phyloP scores from a whole-genome alignment of 2,113 vertebrate genomes.

The Myxocyprinus asiaticus region DNA sequence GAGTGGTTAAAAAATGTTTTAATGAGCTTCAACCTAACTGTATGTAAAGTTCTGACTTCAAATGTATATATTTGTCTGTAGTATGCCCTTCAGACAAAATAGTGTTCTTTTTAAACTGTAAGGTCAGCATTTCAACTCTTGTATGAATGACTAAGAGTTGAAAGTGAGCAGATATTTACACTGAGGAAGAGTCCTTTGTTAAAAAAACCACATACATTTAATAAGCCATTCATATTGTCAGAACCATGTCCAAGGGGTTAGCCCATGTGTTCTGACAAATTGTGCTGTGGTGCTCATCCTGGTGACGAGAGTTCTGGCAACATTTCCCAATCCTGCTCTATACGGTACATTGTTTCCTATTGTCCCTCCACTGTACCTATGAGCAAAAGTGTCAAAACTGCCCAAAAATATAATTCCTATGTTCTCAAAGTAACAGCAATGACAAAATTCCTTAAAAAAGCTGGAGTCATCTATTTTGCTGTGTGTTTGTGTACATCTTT shows the following conservation, averaged over 20 bases:
- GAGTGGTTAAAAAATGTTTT: no score
- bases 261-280: not conserved
- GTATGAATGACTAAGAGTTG: conserved; percentile 12
- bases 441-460: no score
- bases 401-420: no score
- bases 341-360: no score
- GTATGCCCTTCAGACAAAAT: conserved; percentile 38
- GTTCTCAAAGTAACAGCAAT: no score
- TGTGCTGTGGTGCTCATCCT: not conserved
- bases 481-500: not conserved
- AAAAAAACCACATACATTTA: not conserved
- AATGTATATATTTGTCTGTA: not conserved
- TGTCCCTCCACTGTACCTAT: no score
- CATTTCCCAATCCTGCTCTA: not conserved
- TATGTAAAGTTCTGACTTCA: no score
- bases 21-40: no score
- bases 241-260: not conserved
- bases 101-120: conserved; percentile 38
- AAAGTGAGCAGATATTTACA: not conserved
- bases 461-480: not conserved
- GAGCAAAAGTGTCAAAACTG: no score
- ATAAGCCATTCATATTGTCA: not conserved
- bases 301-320: not conserved
- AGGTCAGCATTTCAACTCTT: not conserved
- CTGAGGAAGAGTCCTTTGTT: not conserved